phyloP scores from a whole-genome alignment of 2,888 invertebrate genomes.

The Chymomyza fuscimana region DNA sequence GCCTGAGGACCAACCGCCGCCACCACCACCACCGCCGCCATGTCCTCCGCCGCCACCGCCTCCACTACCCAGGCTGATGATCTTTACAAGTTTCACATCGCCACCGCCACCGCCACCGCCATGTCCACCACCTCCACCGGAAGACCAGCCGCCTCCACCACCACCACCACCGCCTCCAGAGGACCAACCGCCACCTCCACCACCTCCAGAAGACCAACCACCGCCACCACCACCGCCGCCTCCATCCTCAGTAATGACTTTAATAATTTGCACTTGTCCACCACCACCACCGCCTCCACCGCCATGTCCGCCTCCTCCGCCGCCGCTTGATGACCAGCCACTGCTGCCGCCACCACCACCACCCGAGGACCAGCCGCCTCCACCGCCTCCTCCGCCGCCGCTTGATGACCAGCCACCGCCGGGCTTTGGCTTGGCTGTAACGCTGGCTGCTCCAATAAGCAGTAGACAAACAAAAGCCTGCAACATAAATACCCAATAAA shows the following conservation, averaged over 20 bases:
- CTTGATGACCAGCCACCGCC: slow-evolving; percentile 65
- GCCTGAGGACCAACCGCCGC: slow-evolving; percentile 41
- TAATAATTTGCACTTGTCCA: slow-evolving; percentile 29
- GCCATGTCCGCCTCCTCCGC: background rate
- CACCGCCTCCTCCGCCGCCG: slow-evolving; percentile 59
- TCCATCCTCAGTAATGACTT: slow-evolving; percentile 13
- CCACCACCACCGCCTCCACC: slow-evolving; percentile 10
- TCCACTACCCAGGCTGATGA: slow-evolving; percentile 52
- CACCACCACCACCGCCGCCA: slow-evolving; percentile 34
- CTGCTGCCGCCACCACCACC: slow-evolving; percentile 63
- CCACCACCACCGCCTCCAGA: slow-evolving; percentile 38
- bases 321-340: slow-evolving; percentile 34
- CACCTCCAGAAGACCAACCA: slow-evolving; percentile 49
- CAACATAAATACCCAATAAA: background rate
- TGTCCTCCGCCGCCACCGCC: slow-evolving; percentile 44
- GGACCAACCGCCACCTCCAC: slow-evolving; percentile 46
- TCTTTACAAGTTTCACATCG: slow-evolving; percentile 49
- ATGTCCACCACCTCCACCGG: slow-evolving; percentile 32
- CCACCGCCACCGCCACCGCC: slow-evolving; percentile 46
- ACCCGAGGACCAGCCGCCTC: slow-evolving; percentile 57
- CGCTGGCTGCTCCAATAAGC: slow-evolving; percentile 75
- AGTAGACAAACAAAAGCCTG: slow-evolving; percentile 77
- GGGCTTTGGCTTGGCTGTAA: slow-evolving; percentile 75
- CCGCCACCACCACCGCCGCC: slow-evolving; percentile 39
- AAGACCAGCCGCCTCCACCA: slow-evolving; percentile 49